Evolutionary conservation across 2,113 vertebrate species (phyloP).

Genomic region (Smithornis capensis): DNA sequence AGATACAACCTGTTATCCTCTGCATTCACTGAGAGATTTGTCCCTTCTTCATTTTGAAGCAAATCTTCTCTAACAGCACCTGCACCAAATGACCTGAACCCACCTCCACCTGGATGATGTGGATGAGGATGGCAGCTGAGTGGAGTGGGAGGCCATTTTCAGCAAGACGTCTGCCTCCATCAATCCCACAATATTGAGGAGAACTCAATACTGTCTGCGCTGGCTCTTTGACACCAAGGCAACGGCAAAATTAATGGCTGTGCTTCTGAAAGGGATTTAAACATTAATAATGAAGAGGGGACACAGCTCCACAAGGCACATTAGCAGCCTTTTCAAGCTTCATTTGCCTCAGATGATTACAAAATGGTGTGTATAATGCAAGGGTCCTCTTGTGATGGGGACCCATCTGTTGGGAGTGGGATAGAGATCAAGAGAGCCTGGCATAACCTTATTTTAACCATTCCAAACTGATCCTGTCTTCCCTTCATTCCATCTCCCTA

Average conservation of each 20-base stretch:
- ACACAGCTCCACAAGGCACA: background rate
- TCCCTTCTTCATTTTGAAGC: background rate
- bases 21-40: background rate
- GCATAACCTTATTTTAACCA: background rate
- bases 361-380: rapidly evolving
- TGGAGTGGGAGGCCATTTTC: background rate
- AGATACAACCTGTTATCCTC: background rate
- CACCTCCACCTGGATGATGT: rapidly evolving
- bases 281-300: background rate
- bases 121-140: background rate
- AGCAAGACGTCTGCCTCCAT: background rate
- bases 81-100: background rate
- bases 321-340: background rate
- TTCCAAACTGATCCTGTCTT: background rate
- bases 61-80: background rate
- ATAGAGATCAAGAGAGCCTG: background rate
- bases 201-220: background rate
- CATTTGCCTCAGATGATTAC: rapidly evolving
- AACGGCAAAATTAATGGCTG: background rate
- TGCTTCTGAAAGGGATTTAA: background rate
- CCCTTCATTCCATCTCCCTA: background rate
- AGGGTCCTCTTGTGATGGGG: background rate
- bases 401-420: background rate
- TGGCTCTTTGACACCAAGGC: background rate
- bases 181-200: background rate